A percentile compares a stretch with the other conserved stretches of the same genome.
phyloP scores from a whole-genome alignment of 2,113 vertebrate species.

The Galbula dea region DNA sequence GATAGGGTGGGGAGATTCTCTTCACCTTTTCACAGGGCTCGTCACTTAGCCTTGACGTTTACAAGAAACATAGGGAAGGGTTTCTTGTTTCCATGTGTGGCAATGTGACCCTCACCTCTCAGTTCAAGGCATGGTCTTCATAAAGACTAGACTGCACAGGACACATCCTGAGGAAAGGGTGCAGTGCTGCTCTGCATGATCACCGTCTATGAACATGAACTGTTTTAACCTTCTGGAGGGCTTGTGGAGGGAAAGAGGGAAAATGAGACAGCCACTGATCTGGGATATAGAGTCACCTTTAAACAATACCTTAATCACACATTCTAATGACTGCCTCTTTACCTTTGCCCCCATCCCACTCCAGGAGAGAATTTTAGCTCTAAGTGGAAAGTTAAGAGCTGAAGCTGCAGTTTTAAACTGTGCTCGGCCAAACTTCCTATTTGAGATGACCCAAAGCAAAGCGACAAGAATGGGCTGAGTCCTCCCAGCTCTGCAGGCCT shows the following conservation, averaged over 20 bases:
- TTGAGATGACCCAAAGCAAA: neutral
- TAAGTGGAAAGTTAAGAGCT: neutral
- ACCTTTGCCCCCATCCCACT: neutral
- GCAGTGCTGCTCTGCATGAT: constrained; percentile 7
- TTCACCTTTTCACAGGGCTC: constrained; percentile 25
- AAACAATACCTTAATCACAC: neutral
- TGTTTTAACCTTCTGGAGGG: neutral
- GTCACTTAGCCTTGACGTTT: constrained; percentile 45
- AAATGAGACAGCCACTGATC: neutral
- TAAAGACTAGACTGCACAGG: constrained; percentile 11
- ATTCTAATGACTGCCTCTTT: neutral
- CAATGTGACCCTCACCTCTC: neutral
- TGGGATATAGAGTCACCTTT: neutral
- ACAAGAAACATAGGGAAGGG: constrained; percentile 26
- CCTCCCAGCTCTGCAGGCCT: neutral
- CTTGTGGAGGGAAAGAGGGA: neutral
- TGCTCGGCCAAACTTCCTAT: neutral
- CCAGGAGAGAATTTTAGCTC: neutral
- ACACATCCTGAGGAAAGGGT: constrained; percentile 73
- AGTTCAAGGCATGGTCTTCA: constrained; percentile 23
- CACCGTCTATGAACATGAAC: neutral
- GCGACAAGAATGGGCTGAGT: fast-evolving
- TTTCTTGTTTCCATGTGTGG: constrained; percentile 55
- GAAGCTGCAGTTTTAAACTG: neutral
- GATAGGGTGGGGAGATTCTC: neutral